Conservation (phyloP, 2,888 invertebrate species). For the Nipponacmea schrenckii region DNA sequence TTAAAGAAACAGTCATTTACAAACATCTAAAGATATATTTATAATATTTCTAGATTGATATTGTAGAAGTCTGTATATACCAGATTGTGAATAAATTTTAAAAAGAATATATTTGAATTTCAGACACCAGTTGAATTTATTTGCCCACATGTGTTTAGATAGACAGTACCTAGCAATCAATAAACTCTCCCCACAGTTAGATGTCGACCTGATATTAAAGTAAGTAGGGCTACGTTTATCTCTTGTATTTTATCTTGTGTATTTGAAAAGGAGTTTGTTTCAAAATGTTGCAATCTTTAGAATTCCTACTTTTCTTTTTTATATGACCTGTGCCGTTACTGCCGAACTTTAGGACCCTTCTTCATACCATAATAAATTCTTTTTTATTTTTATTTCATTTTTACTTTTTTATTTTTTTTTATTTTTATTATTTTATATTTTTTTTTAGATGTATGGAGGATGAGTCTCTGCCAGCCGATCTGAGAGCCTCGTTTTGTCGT, state of each 20-base stretch:
- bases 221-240: slow-evolving; percentile 68
- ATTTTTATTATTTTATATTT: too few species aligned
- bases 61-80: too few species aligned
- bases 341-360: too few species aligned
- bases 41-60: too few species aligned
- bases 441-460: slow-evolving; percentile 91
- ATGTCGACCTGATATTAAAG: slow-evolving; percentile 94
- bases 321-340: not conserved
- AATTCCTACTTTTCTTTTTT: not conserved
- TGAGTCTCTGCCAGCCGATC: slow-evolving; percentile 88
- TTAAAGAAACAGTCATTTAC: too few species aligned
- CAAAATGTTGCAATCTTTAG: not conserved
- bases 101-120: slow-evolving; percentile 19
- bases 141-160: slow-evolving; percentile 96
- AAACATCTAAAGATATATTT: too few species aligned
- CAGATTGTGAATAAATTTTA: too few species aligned
- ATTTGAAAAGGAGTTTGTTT: not conserved
- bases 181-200: slow-evolving; percentile 78
- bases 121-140: slow-evolving; percentile 94
- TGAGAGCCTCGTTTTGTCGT: slow-evolving; percentile 97
- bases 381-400: not conserved
- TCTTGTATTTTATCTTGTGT: not conserved
- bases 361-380: not conserved
- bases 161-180: slow-evolving; percentile 69
- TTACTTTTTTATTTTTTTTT: too few species aligned